phyloP scores from a whole-genome alignment of 2,797 vertebrate genomes.

The Rhynchonycteris naso region DNA sequence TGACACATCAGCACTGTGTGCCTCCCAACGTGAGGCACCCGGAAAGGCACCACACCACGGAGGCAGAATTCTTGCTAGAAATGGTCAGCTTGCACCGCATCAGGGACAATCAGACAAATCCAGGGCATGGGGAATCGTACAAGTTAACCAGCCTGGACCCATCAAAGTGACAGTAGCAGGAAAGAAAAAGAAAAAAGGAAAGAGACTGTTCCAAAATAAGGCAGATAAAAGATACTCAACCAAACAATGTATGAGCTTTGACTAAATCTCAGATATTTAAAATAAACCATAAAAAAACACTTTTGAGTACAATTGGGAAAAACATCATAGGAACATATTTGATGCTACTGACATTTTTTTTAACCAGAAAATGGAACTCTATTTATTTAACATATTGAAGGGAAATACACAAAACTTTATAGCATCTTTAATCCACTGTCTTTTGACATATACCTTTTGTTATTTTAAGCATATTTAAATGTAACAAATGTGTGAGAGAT shows the following conservation, averaged over 20 bases:
- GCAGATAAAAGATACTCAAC: neutral
- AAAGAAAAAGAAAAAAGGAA: neutral
- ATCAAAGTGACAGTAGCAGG: neutral
- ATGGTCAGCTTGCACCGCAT: neutral
- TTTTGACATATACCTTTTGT: slow-evolving; percentile 69
- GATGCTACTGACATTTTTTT: neutral
- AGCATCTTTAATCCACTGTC: slow-evolving; percentile 43
- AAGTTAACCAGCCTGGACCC: too few relatives aligned
- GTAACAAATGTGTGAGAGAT: slow-evolving; percentile 60
- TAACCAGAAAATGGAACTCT: slow-evolving; percentile 29
- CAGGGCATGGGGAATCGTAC: neutral
- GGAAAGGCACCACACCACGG: neutral
- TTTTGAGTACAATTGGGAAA: neutral
- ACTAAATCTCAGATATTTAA: neutral
- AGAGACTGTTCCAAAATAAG: neutral
- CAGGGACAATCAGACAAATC: neutral
- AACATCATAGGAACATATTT: neutral
- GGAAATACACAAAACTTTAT: neutral
- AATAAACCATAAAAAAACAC: neutral
- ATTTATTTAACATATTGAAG: slow-evolving; percentile 70
- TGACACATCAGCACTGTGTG: fast-evolving
- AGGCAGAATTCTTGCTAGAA: neutral
- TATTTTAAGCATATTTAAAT: slow-evolving; percentile 76
- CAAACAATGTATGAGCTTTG: neutral
- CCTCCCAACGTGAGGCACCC: neutral